Evolutionary conservation across 2,797 vertebrate species (phyloP).

Genomic region (Erpetoichthys calabaricus): DNA sequence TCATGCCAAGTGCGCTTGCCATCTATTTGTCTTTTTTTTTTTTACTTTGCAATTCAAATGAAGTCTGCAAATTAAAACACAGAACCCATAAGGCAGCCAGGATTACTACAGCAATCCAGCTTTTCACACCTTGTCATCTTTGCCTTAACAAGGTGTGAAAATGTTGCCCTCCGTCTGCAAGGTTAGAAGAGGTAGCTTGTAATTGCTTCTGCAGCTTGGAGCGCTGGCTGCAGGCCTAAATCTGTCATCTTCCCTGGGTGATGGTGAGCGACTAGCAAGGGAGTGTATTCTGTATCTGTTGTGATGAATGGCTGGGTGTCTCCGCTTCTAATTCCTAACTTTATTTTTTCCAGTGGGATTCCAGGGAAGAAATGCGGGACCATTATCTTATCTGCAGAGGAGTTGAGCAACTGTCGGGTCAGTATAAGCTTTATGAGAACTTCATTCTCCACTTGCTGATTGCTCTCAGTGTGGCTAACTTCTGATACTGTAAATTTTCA

Average conservation of each 20-base stretch:
- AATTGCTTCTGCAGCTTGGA: slow-evolving; percentile 24
- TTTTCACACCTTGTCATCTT: slow-evolving; percentile 4
- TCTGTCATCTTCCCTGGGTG: slow-evolving; percentile 21
- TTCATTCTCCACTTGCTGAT: not conserved
- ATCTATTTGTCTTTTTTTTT: too few relatives aligned
- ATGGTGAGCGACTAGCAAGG: slow-evolving; percentile 13
- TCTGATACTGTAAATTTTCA: not conserved
- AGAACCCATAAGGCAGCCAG: not conserved
- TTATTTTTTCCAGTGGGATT: slow-evolving; percentile 50
- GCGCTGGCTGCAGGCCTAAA: slow-evolving; percentile 19
- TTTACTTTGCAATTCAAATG: not conserved
- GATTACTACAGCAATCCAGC: not conserved
- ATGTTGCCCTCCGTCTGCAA: not conserved
- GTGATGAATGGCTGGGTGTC: slow-evolving; percentile 21
- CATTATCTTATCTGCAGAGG: slow-evolving; percentile 73
- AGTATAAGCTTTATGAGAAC: slow-evolving; percentile 31
- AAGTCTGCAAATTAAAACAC: not conserved
- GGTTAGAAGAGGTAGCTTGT: slow-evolving; percentile 15
- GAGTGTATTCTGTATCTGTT: slow-evolving; percentile 14
- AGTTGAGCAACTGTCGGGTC: slow-evolving; percentile 89
- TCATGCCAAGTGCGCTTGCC: too few relatives aligned
- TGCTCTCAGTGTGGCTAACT: too few relatives aligned
- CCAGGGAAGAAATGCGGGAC: slow-evolving; percentile 78
- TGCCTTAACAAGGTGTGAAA: slow-evolving; percentile 13
- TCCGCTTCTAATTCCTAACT: slow-evolving; percentile 8